Base-by-base conservation (phyloP, 2,888 invertebrate genomes). In the Lottia gigantea region DNA sequence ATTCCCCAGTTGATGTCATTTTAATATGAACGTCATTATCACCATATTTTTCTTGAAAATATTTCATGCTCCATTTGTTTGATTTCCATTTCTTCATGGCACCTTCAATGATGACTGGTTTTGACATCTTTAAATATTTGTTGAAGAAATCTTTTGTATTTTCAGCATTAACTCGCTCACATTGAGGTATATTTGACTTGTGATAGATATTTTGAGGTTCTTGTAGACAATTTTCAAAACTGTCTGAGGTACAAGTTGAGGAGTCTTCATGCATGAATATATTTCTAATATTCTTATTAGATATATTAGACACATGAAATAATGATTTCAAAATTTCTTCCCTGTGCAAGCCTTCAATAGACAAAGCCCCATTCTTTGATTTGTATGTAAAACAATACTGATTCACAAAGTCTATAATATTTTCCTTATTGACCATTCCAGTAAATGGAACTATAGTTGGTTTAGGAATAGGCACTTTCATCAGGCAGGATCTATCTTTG, bases 31-130 rank as follows among this genome's bases (percentile, higher is more conserved):
- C 82, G 19, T 73, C 68, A 46, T 67, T 74, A 25, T 81, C 64
- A 0, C 85, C 84, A 79, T 78, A 83, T 45, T 76, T 70, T 23
- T 78, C 62, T 19, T 74, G 67, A 1, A 87, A 76, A 74, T 78
- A 86, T 7, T 78, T 73, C 68, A 82, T 83, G 31, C 84, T 83
- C 87, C 88, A 88, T 70, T 85, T 83, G 26, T 83, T 72, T 25
- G 86, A 87, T 55, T 78, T 69, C 88, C 88, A 88, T 31, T 76
- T 26, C 8, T 71, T 61, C 15, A 78, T 75, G 14, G 80, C 84
- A 69, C 78, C 78, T 72, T 78, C 79, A 40, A 88, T 78, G 16
- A 88, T 82, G 2, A 87, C 84, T 31, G 88, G 88, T 69, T 81
- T 84, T 64, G 86, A 86, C 46, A 74, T 64, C 62, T 82, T 80